Conservation (phyloP, 2,888 invertebrate species). For the Ischnus inquisitorius region DNA sequence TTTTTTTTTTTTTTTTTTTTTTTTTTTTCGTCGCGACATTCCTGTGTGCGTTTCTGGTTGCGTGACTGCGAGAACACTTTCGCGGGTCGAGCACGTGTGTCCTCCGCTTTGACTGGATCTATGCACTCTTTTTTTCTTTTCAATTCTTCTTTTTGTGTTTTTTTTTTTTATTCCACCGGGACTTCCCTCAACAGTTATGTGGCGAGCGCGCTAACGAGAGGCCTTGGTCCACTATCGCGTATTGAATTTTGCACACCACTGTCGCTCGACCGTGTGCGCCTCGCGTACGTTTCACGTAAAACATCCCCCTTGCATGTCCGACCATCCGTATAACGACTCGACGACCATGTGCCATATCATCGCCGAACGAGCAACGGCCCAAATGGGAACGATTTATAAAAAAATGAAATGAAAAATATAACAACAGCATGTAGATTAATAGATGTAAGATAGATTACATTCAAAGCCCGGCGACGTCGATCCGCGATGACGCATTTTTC, state of each 20-base stretch:
- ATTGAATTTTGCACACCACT: constrained; percentile 15
- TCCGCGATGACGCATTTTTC: constrained; percentile 19
- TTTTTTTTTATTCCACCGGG: constrained; percentile 2
- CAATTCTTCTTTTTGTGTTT: neutral
- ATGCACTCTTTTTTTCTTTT: constrained; percentile 28
- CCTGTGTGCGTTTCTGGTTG: constrained; percentile 29
- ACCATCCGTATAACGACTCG: constrained; percentile 23
- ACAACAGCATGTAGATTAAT: neutral
- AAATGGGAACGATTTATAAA: neutral
- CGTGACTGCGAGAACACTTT: constrained; percentile 44
- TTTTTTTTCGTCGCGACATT: constrained; percentile 27
- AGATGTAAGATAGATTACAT: neutral
- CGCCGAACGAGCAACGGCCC: constrained; percentile 10
- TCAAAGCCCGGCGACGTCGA: neutral
- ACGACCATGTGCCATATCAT: neutral
- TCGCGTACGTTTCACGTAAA: neutral
- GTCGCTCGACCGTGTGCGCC: neutral
- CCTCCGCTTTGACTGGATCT: constrained; percentile 36
- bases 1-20: constrained; percentile 4
- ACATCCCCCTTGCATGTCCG: neutral
- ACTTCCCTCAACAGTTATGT: neutral
- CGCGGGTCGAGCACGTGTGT: constrained; percentile 38
- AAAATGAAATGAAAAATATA: neutral
- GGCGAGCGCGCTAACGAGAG: constrained; percentile 38
- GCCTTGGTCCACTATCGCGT: constrained; percentile 7